Evolutionary conservation across 1,140 invertebrate genomes (phyloP), one percentile per base, ranked within the genome.

Genomic region (Drosophila persimilis): DNA sequence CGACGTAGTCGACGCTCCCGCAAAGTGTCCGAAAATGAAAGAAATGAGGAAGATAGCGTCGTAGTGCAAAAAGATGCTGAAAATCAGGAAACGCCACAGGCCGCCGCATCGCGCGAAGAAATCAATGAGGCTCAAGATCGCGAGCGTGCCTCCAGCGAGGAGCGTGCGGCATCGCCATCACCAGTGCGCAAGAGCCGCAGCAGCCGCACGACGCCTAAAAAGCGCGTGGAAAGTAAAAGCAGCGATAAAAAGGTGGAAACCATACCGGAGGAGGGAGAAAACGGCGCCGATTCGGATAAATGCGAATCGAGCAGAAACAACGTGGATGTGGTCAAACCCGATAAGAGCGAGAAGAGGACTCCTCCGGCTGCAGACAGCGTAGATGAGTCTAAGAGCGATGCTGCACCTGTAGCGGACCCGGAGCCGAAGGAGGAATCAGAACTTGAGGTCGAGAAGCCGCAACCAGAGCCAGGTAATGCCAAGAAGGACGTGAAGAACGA

Each of bases 181-280:
- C 75, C 83, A 72, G 71, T 88, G 71, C 83, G 83, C 69, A 86
- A 81, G 66, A 79, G 79, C 64, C 84, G 78, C 39, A 69, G 48
- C 20, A 83, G 62, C 35, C 83, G 83, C 29, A 55, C 83, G 51
- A 83, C 84, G 46, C 83, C 84, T 9, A 86, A 83, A n/a, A 83
- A 89, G 45, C 75, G 83, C 13, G 41, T 70, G 26, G 73, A 61
- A 9, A 53, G 55, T 7, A 86, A 69, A 61, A 63, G 63, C 44
- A 52, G 6, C 31, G 76, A 84, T 13, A 74, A 53, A 15, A 84
- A 79, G 58, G 85, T 88, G 2, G 83, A 89, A 54, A 80, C 85
- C 15, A 89, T 89, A 65, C 76, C 80, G 6, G 84, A 89, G 48
- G 83, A 88, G 64, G 84, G 51, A 13, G 84, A 89, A 35, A 89